These are phyloP conservation scores for Pantelozetes paolii DNA, from an alignment of 2,888 invertebrate species.

Conservation along the genomic window DNA sequence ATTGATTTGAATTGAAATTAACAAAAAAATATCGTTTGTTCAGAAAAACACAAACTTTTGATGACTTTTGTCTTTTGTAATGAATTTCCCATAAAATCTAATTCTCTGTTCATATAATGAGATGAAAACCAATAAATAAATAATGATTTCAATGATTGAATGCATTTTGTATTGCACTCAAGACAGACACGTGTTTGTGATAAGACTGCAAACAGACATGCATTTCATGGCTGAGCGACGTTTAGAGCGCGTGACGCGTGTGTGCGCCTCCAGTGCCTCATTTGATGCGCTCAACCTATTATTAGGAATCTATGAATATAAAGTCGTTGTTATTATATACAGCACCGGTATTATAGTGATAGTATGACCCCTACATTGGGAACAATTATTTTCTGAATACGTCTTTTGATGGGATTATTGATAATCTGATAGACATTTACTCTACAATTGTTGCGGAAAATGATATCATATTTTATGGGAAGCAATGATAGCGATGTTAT, in stretches of 20 bases:
- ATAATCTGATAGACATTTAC: conserved; percentile 23
- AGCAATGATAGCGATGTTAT: neutral
- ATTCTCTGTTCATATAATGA: neutral
- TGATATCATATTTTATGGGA: conserved; percentile 22
- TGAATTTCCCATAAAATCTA: no score
- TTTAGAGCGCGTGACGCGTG: conserved; percentile 19
- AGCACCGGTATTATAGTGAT: no score
- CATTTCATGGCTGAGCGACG: conserved; percentile 27
- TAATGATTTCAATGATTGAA: neutral
- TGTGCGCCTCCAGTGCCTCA: neutral
- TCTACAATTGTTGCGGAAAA: conserved; percentile 1
- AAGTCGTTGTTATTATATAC: conserved; percentile 12
- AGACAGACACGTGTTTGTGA: conserved; percentile 21
- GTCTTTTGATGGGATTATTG: conserved; percentile 23
- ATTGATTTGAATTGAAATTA: no score
- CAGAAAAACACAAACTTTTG: no score
- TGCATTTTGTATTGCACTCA: conserved; percentile 13
- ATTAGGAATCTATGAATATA: conserved; percentile 9
- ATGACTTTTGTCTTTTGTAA: no score
- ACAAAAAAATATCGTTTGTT: no score
- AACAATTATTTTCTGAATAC: neutral
- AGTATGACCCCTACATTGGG: neutral
- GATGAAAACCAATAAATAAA: conserved; percentile 21
- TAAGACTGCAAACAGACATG: neutral
- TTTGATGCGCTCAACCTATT: conserved; percentile 7